Evolutionary conservation across 2,797 vertebrate genomes (phyloP).

Genomic region (Hypotaenidia philippensis): DNA sequence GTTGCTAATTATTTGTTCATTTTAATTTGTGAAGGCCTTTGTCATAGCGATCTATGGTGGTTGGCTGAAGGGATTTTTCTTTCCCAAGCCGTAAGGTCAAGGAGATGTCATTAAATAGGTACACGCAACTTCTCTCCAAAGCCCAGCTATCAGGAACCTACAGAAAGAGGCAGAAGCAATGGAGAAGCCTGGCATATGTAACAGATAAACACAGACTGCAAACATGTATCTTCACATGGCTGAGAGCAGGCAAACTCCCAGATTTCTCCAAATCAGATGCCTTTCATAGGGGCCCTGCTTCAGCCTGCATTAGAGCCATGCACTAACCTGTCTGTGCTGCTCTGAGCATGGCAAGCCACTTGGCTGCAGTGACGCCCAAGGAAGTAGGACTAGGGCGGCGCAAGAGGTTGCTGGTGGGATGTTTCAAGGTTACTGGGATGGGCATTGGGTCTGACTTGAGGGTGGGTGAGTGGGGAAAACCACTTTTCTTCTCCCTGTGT

Average conservation of each 20-base stretch:
- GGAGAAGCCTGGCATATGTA: neutral
- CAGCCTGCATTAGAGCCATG: neutral
- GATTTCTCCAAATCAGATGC: neutral
- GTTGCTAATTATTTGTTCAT: neutral
- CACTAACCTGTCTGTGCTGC: neutral
- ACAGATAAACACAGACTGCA: neutral
- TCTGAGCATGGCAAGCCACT: neutral
- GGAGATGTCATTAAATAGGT: neutral
- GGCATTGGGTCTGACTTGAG: neutral
- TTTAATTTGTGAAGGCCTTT: neutral
- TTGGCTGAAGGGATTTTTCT: neutral
- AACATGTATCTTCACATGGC: rapidly evolving
- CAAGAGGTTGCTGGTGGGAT: neutral
- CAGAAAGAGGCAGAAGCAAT: neutral
- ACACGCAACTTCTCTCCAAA: neutral
- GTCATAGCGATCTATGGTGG: neutral
- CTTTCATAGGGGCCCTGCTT: neutral
- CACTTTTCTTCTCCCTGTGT: neutral
- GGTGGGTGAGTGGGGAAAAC: neutral
- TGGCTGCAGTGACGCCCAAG: neutral
- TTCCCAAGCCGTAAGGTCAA: neutral
- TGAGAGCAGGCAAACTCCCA: neutral
- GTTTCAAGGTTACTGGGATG: neutral
- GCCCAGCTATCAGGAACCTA: neutral
- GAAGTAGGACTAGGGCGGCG: neutral